Evolutionary conservation across 2,888 invertebrate genomes (phyloP), one percentile per base, ranked within the genome.

Genomic region (Cosmopolites sordidus): DNA sequence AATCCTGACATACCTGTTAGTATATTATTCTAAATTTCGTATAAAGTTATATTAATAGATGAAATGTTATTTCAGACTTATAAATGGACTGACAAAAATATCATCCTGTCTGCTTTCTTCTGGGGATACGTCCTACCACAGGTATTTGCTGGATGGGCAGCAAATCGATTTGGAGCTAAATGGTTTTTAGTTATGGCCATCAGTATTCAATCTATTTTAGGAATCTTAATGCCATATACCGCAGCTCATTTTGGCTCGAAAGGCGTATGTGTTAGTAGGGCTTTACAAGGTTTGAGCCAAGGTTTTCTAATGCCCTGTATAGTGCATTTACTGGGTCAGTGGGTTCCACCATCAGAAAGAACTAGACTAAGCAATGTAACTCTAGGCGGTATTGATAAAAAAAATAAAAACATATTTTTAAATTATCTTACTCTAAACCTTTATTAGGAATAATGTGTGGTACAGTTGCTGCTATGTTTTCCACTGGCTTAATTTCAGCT

Each of bases 111-210:
- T 6, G 85, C 89, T 0, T 89, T 89, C 71, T 88, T 89, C 72
- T 87, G 87, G 87, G 89, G 89, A 1, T 89, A 90, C 68, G 78
- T 87, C 1, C 60, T 85, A 1, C 83, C 86, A 15, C 89, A 90
- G 71, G 72, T 89, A 0, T 86, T 86, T 0, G 82, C 83, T 0
- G 86, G 87, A 0, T 78, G 84, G 60, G 69, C 92, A 40, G 87
- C 90, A 0, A 83, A 84, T 62, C 76, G 77, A 4, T 83, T 83
- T 68, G 92, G 93, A 0, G 87, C 88, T 0, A 87, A 88, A 67
- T 75, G 81, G 54, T 77, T 92, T 14, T 74, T 86, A 15, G 75
- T 78, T 0, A 65, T 73, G 0, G 74, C 84, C 0, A 77, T 87
- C 47, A 61, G 76, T 0, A 66, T 84, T 8, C 48, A 54, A 33